A percentile compares a stretch with the other conserved stretches of the same genome.
These are phyloP conservation scores for Chlorops oryzae DNA, from an alignment of 1,140 invertebrate genomes.

Conservation along the genomic window DNA sequence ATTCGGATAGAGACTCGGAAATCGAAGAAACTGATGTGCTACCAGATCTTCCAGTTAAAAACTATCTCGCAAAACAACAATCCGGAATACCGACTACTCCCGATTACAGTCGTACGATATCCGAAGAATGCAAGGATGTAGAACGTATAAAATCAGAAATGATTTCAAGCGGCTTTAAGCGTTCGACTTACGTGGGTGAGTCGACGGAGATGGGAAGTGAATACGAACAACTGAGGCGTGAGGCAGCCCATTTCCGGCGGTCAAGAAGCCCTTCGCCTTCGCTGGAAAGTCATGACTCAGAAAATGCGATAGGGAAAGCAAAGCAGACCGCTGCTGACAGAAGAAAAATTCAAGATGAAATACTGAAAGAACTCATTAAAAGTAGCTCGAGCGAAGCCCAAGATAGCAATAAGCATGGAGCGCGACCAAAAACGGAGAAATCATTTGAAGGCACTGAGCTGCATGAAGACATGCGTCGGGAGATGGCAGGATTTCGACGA, in stretches of 20 bases:
- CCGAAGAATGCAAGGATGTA: constrained; percentile 31
- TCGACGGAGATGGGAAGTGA: constrained; percentile 33
- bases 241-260: constrained; percentile 20
- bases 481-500: constrained; percentile 34
- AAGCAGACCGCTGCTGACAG: constrained; percentile 19
- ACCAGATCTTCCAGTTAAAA: not conserved
- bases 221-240: constrained; percentile 18
- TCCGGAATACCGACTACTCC: constrained; percentile 14
- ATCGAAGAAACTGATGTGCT: not conserved
- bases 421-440: constrained; percentile 29
- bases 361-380: constrained; percentile 24
- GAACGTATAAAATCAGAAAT: constrained; percentile 26
- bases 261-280: constrained; percentile 29
- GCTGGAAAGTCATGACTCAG: not conserved
- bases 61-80: not conserved
- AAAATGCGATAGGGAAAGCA: constrained; percentile 9
- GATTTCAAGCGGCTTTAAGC: constrained; percentile 31
- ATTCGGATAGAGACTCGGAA: not conserved
- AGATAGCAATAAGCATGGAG: constrained; percentile 21
- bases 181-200: constrained; percentile 41
- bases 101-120: constrained; percentile 29
- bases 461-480: constrained; percentile 31
- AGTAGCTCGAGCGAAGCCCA: not conserved
- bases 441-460: constrained; percentile 7
- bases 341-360: constrained; percentile 30